Evolutionary conservation across 2,888 invertebrate genomes (phyloP).

Genomic region (Hemistola chrysoprasaria): DNA sequence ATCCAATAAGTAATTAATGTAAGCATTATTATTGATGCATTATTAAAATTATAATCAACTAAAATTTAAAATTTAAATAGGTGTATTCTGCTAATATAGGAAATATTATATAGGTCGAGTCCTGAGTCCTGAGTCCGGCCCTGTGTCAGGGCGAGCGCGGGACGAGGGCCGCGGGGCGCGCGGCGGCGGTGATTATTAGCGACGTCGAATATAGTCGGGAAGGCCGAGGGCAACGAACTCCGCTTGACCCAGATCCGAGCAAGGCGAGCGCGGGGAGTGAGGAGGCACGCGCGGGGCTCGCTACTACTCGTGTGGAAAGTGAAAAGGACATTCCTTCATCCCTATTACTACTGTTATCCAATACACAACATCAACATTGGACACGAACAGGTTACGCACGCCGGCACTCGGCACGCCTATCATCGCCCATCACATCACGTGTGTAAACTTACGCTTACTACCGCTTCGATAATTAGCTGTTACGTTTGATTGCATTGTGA

Average conservation of each 20-base stretch:
- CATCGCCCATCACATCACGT: constrained; percentile 17
- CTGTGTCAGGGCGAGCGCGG: constrained; percentile 42
- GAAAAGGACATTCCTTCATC: constrained; percentile 64
- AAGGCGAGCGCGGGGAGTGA: constrained; percentile 36
- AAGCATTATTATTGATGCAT: too few species aligned
- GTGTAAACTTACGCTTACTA: constrained; percentile 10
- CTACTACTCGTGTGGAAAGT: constrained; percentile 61
- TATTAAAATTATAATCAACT: too few species aligned
- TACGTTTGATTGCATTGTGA: constrained; percentile 21
- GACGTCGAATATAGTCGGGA: constrained; percentile 79
- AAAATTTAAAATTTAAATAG: too few species aligned
- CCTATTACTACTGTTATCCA: constrained; percentile 31
- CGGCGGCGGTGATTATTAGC: constrained; percentile 63
- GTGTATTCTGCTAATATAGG: too few species aligned
- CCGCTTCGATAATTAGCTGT: constrained; percentile 13
- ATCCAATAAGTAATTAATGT: too few species aligned
- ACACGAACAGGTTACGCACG: constrained; percentile 11
- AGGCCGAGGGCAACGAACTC: constrained; percentile 82
- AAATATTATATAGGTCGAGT: constrained; percentile 15
- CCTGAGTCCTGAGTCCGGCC: constrained; percentile 39
- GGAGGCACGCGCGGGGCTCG: constrained; percentile 26
- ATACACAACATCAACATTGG: constrained; percentile 15
- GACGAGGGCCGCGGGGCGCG: constrained; percentile 33
- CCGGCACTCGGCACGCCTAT: constrained; percentile 16
- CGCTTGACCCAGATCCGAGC: constrained; percentile 74